Percentiles rank a stretch among this genome's conserved stretches.
Conservation (phyloP, 2,113 vertebrate genomes). For the Campylomormyrus numenius region DNA sequence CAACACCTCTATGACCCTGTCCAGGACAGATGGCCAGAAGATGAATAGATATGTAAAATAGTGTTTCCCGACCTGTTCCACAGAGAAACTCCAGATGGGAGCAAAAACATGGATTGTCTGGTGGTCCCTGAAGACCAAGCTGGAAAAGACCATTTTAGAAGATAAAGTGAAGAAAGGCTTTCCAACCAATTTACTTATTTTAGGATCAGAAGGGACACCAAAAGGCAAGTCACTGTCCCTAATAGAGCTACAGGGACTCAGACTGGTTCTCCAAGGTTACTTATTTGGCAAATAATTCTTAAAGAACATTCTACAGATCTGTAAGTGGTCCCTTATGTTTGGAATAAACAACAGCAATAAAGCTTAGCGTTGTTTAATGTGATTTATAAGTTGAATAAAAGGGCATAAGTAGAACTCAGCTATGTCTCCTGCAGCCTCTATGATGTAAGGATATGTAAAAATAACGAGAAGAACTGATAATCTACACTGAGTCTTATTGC, state of each 20-base stretch:
- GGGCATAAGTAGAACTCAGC: not conserved
- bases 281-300: too few species aligned
- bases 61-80: not conserved
- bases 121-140: not conserved
- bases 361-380: not conserved
- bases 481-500: not conserved
- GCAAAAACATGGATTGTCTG: not conserved
- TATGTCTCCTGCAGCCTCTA: not conserved
- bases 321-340: not conserved
- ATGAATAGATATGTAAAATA: not conserved
- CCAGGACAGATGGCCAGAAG: not conserved
- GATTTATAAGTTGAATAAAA: not conserved
- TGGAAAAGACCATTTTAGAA: not conserved
- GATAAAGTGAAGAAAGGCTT: not conserved
- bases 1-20: not conserved
- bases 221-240: too few species aligned
- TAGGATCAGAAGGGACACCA: too few species aligned
- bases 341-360: not conserved
- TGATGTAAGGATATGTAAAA: not conserved
- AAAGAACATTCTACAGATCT: not conserved
- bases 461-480: not conserved
- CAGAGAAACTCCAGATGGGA: not conserved
- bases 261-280: too few species aligned
- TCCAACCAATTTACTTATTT: not conserved
- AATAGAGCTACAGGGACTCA: too few species aligned